phyloP scores from a whole-genome alignment of 2,797 vertebrate genomes.

The Microcaecilia unicolor region DNA sequence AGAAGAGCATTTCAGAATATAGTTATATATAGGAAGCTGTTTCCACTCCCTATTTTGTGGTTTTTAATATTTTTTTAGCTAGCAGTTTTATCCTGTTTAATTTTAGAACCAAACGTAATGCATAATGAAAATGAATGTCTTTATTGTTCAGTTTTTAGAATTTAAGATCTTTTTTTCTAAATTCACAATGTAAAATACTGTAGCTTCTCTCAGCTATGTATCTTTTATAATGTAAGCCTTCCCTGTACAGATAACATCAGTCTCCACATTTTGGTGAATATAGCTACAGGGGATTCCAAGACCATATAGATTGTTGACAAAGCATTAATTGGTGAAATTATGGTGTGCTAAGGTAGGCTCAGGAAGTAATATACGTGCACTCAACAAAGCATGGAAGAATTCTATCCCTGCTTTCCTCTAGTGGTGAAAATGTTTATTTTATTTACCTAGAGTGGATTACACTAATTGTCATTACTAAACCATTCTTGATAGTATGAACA shows the following conservation, averaged over 20 bases:
- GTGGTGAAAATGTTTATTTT: constrained; percentile 31
- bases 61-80: constrained; percentile 6
- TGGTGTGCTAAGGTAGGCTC: constrained; percentile 27
- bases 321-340: constrained; percentile 17
- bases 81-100: constrained; percentile 8
- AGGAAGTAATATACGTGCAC: constrained; percentile 39
- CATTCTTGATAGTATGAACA: constrained; percentile 18
- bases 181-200: constrained; percentile 34
- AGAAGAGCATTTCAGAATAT: constrained; percentile 13
- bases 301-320: too few species aligned
- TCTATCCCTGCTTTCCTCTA: constrained; percentile 28
- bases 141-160: constrained; percentile 11
- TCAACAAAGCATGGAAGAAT: constrained; percentile 23
- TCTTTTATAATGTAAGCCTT: neutral
- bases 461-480: constrained; percentile 32
- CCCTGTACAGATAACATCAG: neutral
- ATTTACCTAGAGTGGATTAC: constrained; percentile 42
- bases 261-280: neutral
- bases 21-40: constrained; percentile 9
- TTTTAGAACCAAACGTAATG: constrained; percentile 26
- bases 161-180: constrained; percentile 13
- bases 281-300: neutral
- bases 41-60: constrained; percentile 25
- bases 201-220: constrained; percentile 32
- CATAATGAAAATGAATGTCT: constrained; percentile 32